Conservation (phyloP, 2,113 vertebrate genomes). For the Irena cyanogastra region DNA sequence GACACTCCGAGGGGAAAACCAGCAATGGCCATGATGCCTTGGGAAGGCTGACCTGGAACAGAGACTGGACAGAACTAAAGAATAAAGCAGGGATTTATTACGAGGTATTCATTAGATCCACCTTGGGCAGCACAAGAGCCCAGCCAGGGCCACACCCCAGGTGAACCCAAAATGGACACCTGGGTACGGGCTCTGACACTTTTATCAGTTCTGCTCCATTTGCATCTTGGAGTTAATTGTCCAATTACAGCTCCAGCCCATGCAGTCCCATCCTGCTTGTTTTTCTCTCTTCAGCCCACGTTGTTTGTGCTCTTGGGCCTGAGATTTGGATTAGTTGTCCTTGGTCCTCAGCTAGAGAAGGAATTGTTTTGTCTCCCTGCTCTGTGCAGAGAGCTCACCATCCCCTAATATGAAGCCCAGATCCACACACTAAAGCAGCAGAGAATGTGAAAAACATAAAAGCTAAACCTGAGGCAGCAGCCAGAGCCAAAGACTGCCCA, state of each 20-base stretch:
- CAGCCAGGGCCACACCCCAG: background rate
- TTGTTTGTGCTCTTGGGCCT: background rate
- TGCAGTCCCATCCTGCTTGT: background rate
- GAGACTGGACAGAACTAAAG: background rate
- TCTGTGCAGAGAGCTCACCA: background rate
- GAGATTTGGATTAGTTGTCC: background rate
- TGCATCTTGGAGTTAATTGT: background rate
- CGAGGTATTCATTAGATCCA: background rate
- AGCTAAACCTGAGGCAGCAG: background rate
- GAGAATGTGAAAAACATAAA: background rate
- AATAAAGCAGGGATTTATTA: background rate
- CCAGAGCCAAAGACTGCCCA: background rate
- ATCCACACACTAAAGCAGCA: background rate
- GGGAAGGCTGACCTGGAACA: background rate
- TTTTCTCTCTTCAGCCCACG: background rate
- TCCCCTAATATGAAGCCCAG: background rate
- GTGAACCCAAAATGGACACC: background rate
- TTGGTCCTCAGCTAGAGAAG: background rate
- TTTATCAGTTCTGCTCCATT: background rate
- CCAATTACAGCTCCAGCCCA: background rate
- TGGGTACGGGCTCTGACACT: rapidly evolving
- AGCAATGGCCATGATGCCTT: background rate
- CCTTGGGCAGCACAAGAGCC: background rate
- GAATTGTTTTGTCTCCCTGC: background rate
- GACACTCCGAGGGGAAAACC: too few species aligned